Evolutionary conservation across 1,140 invertebrate species (phyloP).

Genomic region (Frieseomelitta varia): DNA sequence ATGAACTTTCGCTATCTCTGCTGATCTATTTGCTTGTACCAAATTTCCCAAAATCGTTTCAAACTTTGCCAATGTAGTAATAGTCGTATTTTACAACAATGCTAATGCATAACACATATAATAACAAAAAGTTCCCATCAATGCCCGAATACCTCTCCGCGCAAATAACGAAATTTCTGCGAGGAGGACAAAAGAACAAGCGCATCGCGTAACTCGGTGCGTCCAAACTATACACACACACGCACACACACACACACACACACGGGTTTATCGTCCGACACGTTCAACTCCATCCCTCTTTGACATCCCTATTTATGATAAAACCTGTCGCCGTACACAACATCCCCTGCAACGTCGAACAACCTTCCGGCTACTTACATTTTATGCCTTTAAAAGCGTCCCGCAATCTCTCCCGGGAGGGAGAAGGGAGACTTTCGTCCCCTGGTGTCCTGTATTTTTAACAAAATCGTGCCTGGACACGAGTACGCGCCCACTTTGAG

Average conservation of each 20-base stretch:
- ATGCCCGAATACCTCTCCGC: no score
- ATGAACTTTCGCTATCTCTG: no score
- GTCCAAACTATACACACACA: background rate
- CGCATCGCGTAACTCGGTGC: background rate
- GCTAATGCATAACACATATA: no score
- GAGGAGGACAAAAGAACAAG: background rate
- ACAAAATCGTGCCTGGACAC: constrained; percentile 35
- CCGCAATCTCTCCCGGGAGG: constrained; percentile 9
- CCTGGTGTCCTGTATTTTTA: constrained; percentile 33
- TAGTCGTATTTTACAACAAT: no score
- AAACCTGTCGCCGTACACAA: constrained; percentile 10
- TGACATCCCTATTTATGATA: constrained; percentile 33
- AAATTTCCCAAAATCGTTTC: no score
- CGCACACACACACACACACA: background rate
- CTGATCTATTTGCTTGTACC: no score
- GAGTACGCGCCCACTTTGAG: constrained; percentile 33
- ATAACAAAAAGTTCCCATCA: no score
- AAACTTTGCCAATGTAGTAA: no score
- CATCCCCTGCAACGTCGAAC: background rate
- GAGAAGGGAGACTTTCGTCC: background rate
- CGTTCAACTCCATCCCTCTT: background rate
- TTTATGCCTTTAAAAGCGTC: constrained; percentile 17
- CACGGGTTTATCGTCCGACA: background rate
- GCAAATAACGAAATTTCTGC: background rate
- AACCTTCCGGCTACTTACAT: constrained; percentile 6